Evolutionary conservation across 1,140 invertebrate genomes (phyloP).

Genomic region (Hylaeus anthracinus): DNA sequence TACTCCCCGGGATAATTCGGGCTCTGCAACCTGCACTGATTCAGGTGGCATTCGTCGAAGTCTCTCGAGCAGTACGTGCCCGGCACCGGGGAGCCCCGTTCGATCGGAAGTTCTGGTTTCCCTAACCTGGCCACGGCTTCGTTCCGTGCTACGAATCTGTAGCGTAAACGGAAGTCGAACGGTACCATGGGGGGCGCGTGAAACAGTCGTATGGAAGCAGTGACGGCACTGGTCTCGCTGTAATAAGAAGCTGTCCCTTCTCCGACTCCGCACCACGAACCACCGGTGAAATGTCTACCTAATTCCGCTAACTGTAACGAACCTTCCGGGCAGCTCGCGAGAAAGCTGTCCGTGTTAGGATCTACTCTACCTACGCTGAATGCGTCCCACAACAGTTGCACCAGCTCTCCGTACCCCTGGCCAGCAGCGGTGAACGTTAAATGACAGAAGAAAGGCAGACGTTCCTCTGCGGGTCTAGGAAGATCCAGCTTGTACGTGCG

Average conservation of each 20-base stretch:
- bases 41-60: constrained; percentile 93
- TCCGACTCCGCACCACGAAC: constrained; percentile 91
- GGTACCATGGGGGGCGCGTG: constrained; percentile 84
- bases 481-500: constrained; percentile 90
- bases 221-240: constrained; percentile 91
- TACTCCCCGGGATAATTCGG: constrained; percentile 97
- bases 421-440: constrained; percentile 94
- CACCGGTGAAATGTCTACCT: constrained; percentile 90
- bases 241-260: constrained; percentile 90
- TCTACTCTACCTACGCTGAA: constrained; percentile 90
- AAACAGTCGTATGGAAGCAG: constrained; percentile 88
- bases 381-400: constrained; percentile 91
- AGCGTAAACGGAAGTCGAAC: constrained; percentile 89
- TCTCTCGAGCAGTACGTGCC: constrained; percentile 93
- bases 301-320: constrained; percentile 91
- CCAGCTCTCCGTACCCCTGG: constrained; percentile 90
- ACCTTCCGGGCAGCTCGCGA: constrained; percentile 88
- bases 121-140: constrained; percentile 91
- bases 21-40: constrained; percentile 90
- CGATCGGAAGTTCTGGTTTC: constrained; percentile 85
- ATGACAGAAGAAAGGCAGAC: constrained; percentile 92
- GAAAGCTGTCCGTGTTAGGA: constrained; percentile 80
- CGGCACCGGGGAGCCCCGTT: constrained; percentile 89
- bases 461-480: constrained; percentile 84
- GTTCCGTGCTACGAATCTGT: constrained; percentile 87